These are phyloP conservation scores for Melikaiella ostensackeni DNA, from an alignment of 2,888 invertebrate species.

Conservation along the genomic window DNA sequence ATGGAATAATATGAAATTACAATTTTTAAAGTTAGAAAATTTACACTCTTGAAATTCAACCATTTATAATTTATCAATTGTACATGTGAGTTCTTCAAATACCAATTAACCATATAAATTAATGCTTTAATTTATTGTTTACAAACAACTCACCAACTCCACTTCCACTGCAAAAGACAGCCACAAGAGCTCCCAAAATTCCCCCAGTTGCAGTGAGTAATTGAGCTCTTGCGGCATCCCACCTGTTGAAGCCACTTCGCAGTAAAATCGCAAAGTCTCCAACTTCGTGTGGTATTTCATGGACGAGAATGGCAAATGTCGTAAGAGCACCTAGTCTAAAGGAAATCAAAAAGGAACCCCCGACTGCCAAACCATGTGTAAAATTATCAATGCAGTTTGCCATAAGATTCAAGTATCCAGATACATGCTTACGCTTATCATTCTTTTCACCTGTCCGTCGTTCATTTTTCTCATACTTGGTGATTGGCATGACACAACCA, in stretches of 20 bases:
- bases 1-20: no score
- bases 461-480: conserved; percentile 40
- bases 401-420: conserved; percentile 96
- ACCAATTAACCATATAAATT: no score
- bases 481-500: conserved; percentile 47
- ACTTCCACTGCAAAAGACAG: conserved; percentile 90
- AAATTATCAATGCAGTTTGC: conserved; percentile 99
- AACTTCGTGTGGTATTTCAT: conserved; percentile 99
- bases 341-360: conserved; percentile 97
- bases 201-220: conserved; percentile 94
- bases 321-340: conserved; percentile 93
- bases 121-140: no score
- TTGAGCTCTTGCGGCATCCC: conserved; percentile 97
- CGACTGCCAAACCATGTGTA: conserved; percentile 97
- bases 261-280: conserved; percentile 98
- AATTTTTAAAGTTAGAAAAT: no score
- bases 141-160: conserved; percentile 86
- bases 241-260: conserved; percentile 93
- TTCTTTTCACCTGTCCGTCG: conserved; percentile 16
- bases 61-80: no score
- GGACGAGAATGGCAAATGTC: conserved; percentile 93
- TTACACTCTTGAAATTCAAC: no score
- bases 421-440: conserved; percentile 72
- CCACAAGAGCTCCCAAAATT: conserved; percentile 91
- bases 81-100: no score